Percentiles rank a stretch among this genome's conserved stretches.
These are phyloP conservation scores for Eucriotettix oculatus DNA, from an alignment of 2,888 invertebrate species.

Conservation along the genomic window DNA sequence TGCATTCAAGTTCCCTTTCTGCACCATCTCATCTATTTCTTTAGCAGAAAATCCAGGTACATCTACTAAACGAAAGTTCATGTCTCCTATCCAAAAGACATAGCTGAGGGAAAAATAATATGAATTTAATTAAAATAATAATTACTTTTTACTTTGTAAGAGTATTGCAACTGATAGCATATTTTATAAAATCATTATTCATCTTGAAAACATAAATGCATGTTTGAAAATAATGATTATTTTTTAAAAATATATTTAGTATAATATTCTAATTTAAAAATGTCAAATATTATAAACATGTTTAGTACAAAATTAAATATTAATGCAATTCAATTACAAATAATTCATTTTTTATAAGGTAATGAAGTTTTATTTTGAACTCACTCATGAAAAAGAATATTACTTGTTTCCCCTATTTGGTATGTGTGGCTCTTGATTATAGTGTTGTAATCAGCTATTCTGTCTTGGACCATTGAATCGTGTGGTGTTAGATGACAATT, in stretches of 20 bases:
- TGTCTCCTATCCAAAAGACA: slow-evolving; percentile 82
- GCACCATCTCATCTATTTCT: slow-evolving; percentile 47
- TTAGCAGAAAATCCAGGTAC: slow-evolving; percentile 41
- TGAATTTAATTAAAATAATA: too few relatives aligned
- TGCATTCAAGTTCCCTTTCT: slow-evolving; percentile 43
- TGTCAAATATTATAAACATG: too few relatives aligned
- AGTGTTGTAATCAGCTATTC: slow-evolving; percentile 74
- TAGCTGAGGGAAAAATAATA: slow-evolving; percentile 37
- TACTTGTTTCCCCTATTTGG: slow-evolving; percentile 50
- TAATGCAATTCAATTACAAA: too few relatives aligned
- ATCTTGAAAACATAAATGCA: too few relatives aligned
- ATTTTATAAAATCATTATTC: too few relatives aligned
- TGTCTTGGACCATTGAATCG: slow-evolving; percentile 64
- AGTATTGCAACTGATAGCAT: too few relatives aligned
- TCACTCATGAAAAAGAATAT: slow-evolving; percentile 86
- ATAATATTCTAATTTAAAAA: too few relatives aligned
- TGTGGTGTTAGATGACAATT: slow-evolving; percentile 86
- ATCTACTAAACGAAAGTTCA: slow-evolving; percentile 67
- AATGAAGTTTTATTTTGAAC: slow-evolving; percentile 17
- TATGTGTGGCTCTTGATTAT: slow-evolving; percentile 73
- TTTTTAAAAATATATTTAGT: neutral
- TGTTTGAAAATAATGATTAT: neutral
- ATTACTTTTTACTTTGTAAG: too few relatives aligned
- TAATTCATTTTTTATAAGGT: too few relatives aligned
- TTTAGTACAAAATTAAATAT: too few relatives aligned